Evolutionary conservation across 2,113 vertebrate genomes (phyloP).

Genomic region (Macquaria australasica): DNA sequence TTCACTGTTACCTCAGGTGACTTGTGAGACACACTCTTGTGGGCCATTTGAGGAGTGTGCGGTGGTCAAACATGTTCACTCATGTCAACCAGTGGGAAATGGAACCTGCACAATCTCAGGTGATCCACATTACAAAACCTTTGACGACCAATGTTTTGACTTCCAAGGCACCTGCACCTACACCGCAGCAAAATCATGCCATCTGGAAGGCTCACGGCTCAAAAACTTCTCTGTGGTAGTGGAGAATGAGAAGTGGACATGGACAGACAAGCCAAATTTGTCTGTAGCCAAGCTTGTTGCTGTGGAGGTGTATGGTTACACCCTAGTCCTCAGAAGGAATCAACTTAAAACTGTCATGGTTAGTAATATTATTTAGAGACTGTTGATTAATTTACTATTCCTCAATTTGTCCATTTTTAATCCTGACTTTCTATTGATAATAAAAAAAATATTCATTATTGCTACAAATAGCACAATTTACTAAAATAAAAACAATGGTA

Average conservation of each 20-base stretch:
- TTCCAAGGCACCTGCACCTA: constrained; percentile 79
- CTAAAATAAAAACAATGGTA: background rate
- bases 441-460: background rate
- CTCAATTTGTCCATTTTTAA: background rate
- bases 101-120: constrained; percentile 48
- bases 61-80: background rate
- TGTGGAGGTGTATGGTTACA: constrained; percentile 50
- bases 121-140: constrained; percentile 75
- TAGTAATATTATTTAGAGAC: background rate
- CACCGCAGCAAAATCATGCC: constrained; percentile 42
- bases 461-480: background rate
- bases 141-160: constrained; percentile 62
- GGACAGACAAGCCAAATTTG: constrained; percentile 12
- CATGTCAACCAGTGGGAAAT: constrained; percentile 41
- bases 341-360: constrained; percentile 38
- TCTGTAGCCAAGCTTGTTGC: constrained; percentile 53
- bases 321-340: constrained; percentile 44
- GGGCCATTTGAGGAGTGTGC: constrained; percentile 38
- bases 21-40: constrained; percentile 32
- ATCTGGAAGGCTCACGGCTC: constrained; percentile 17
- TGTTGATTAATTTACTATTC: background rate
- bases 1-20: constrained; percentile 20
- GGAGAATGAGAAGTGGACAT: constrained; percentile 69
- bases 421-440: background rate
- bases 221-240: constrained; percentile 62